Evolutionary conservation across 2,888 invertebrate species (phyloP), one percentile per base, ranked within the genome.

Genomic region (Eupeodes luniger): DNA sequence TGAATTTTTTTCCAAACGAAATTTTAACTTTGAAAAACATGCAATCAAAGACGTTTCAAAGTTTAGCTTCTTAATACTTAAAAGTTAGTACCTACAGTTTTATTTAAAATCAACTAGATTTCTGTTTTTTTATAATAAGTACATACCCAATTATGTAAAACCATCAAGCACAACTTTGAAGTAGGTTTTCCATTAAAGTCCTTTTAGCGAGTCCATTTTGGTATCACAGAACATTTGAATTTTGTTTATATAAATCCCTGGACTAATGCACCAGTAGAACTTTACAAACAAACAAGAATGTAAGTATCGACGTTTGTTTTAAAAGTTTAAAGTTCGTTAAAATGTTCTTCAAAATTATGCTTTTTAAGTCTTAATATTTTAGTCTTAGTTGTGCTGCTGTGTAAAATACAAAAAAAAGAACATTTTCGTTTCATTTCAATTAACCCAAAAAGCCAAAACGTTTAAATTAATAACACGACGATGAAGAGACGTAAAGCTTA

Each of bases 401-500:
- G 3, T 47, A 9, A 9, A 47, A 5, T 19, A 47, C 9, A 47
- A 53, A 53, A 53, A n/a, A 1, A 51, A n/a, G 5, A 53, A 19
- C 19, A 51, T n/a, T 5, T 16, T 53, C 16, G 0, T 16, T 16
- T 62, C 4, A 59, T 62, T 62, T 16, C 16, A 44, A 62, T 62
- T 40, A 62, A 62, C 40, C 40, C 62, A 62, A 62, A 62, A 66
- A 49, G 4, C 5, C 27, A 49, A 66, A n/a, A 27, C 34, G 0
- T 49, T 66, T 49, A 66, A 66, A 66, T 66, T 66, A 66, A 66
- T 66, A 66, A 66, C 27, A n/a, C n/a, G 27, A 27, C 27, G 27
- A 27, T 2, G 27, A 27, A 27, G 27, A 1, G 27, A 27, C 3
- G 14, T 34, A 34, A 3, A 49, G 10, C 14, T 64, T 66, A 49